These are phyloP conservation scores for Buceros bicornis DNA, from an alignment of 2,797 vertebrate genomes.

Conservation along the genomic window DNA sequence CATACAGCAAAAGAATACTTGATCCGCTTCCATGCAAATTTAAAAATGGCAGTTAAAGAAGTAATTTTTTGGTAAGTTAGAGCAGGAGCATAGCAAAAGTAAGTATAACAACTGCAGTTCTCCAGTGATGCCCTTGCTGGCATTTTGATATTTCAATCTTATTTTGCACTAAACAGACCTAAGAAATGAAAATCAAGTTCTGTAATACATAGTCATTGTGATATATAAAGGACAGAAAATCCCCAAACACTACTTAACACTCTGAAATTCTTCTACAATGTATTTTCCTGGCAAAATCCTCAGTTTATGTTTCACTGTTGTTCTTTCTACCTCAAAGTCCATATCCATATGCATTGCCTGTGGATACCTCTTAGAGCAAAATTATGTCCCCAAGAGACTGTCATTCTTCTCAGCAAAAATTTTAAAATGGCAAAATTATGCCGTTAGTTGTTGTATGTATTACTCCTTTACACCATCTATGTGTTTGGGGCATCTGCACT, in stretches of 20 bases:
- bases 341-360: not conserved
- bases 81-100: not conserved
- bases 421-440: no score
- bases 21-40: not conserved
- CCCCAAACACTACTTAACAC: not conserved
- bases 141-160: not conserved
- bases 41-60: not conserved
- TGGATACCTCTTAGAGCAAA: not conserved
- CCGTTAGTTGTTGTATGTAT: not conserved
- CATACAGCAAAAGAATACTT: not conserved
- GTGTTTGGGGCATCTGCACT: not conserved
- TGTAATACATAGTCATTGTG: not conserved
- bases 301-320: not conserved
- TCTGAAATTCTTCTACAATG: not conserved
- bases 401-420: not conserved
- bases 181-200: not conserved
- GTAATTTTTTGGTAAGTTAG: not conserved
- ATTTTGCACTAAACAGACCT: not conserved
- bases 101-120: not conserved
- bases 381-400: not conserved
- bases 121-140: not conserved
- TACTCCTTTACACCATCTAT: not conserved
- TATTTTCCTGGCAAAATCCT: not conserved
- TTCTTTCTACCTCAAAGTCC: not conserved
- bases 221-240: not conserved